A percentile compares a stretch with the other conserved stretches of the same genome.
phyloP scores from a whole-genome alignment of 2,113 vertebrate species.

The Setophaga petechia region DNA sequence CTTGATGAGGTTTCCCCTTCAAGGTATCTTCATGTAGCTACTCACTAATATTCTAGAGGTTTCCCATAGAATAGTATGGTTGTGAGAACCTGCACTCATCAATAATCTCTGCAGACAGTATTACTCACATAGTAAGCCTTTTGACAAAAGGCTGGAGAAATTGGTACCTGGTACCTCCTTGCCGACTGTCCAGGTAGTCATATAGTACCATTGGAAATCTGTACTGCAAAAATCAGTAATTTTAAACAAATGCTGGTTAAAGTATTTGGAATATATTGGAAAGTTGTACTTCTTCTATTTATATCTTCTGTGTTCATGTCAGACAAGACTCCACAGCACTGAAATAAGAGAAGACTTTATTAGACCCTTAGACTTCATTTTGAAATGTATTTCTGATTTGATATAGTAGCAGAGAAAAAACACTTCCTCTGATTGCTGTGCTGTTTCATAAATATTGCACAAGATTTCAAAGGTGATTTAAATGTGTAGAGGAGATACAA shows the following conservation, averaged over 20 bases:
- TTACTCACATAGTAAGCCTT: background rate
- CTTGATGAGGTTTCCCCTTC: background rate
- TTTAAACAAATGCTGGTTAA: background rate
- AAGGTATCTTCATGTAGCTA: background rate
- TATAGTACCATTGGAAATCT: background rate
- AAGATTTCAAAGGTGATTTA: background rate
- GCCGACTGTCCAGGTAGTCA: background rate
- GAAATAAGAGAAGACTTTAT: background rate
- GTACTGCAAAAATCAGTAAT: background rate
- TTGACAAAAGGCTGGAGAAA: background rate
- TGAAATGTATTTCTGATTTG: background rate
- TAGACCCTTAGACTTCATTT: background rate
- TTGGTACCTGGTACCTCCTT: background rate
- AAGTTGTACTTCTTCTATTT: background rate
- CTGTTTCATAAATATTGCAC: background rate
- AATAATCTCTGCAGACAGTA: background rate
- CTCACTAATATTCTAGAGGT: background rate
- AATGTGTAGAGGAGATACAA: background rate
- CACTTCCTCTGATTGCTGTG: background rate
- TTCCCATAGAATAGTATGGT: background rate
- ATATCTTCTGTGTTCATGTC: background rate
- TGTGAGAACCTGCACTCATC: background rate
- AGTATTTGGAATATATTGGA: background rate
- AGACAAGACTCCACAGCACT: background rate
- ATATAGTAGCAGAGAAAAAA: background rate